Evolutionary conservation across 2,113 vertebrate genomes (phyloP), one percentile per base, ranked within the genome.

Genomic region (Hippocampus abdominalis): DNA sequence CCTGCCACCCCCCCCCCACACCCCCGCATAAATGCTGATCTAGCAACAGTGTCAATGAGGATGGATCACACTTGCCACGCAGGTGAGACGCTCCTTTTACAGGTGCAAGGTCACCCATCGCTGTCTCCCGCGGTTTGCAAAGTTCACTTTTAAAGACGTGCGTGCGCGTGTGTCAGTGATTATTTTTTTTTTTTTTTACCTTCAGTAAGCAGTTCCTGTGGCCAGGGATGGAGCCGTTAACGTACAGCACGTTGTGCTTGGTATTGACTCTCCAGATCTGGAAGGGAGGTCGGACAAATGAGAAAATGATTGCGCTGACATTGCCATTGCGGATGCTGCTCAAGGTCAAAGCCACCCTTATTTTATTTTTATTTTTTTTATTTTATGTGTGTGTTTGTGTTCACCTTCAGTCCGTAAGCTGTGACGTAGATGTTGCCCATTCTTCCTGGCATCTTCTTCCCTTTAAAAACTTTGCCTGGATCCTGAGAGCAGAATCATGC

Each of bases 231-330:
- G 94, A 94, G 0, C 97, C 97, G 66, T 96, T 87, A 20, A 99
- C 92, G 25, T 97, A 99, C 76, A 98, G 92, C 64, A 99, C 89
- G 66, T 98, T 94, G 66, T 91, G 84, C 76, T 94, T 97, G 81
- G 94, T 98, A 83, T 96, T 98, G 84, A 99, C 89, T 83, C 96
- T 93, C 97, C 96, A 99, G 27, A 99, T 90, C 97, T 99, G 89
- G 64, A 76, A 32, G 12, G 15, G 51, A 76, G 44, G 32, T 67
- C 12, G 75, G 40, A 42, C 18, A 64, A 57, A 74, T 70, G 42
- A 72, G 56, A 66, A 18, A 66, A 75, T 66, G 8, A 79, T 64
- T 56, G 64, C 74, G 62, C 70, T 64, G 40, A 81, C 71, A 73
- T 49, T 73, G 21, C 44, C 53, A 48, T 60, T 67, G 72, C 78